Evolutionary conservation across 2,888 invertebrate genomes (phyloP).

Genomic region (Plusia festucae): DNA sequence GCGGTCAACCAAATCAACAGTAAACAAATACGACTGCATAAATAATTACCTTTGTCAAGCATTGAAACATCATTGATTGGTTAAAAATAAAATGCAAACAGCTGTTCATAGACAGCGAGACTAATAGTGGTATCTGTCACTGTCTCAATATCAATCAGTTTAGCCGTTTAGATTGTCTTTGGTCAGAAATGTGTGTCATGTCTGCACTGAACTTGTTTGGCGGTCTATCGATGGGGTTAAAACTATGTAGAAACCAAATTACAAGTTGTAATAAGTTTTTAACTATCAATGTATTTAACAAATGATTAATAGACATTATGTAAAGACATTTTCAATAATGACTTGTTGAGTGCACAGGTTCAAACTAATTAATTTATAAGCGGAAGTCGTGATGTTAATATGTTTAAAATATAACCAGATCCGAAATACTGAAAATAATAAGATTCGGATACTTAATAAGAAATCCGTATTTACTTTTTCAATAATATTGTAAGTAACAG

Average conservation of each 20-base stretch:
- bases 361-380: neutral
- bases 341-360: neutral
- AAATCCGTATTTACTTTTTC: neutral
- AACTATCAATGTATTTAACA: neutral
- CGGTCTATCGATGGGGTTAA: neutral
- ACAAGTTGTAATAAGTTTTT: neutral
- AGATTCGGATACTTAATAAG: too few species aligned
- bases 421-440: too few species aligned
- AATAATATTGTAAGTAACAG: neutral
- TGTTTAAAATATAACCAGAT: too few species aligned
- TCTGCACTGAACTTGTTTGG: neutral
- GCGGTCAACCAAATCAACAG: too few species aligned
- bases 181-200: neutral
- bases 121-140: constrained; percentile 26
- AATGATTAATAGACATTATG: neutral
- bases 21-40: neutral
- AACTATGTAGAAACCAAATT: neutral
- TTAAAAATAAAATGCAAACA: constrained; percentile 22
- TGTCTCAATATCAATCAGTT: constrained; percentile 21
- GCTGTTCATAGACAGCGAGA: constrained; percentile 13
- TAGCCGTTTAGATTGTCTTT: constrained; percentile 2
- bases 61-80: constrained; percentile 14
- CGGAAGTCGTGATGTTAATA: too few species aligned
- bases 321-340: neutral
- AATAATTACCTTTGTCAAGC: constrained; percentile 20